Evolutionary conservation across 2,113 vertebrate genomes (phyloP), one percentile per base, ranked within the genome.

Genomic region (Larimichthys crocea): DNA sequence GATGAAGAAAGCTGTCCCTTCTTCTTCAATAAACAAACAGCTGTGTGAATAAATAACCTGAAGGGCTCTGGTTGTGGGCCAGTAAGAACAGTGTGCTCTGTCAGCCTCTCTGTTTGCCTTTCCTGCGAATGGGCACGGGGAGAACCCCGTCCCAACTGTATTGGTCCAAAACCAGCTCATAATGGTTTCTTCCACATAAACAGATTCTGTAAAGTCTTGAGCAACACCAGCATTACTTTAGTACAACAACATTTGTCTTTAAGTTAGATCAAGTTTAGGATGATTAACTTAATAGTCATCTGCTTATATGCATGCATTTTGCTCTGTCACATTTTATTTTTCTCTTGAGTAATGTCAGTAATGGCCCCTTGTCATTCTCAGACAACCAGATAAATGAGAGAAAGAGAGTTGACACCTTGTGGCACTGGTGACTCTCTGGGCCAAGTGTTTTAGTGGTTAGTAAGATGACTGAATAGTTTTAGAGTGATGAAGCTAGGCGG

Each of bases 1-100:
- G 88, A 93, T 86, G 89, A 89, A 88, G 82, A 92, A 93, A 87
- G 83, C 89, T 80, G 80, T 88, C 76, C 82, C 66, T 90, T 92
- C 89, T 87, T 83, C 88, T 80, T 92, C 82, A 88, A 88, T 93
- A 94, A 94, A 94, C 92, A 94, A 93, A 94, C 91, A 88, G 86
- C 79, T 19, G 84, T 91, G 89, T 89, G 92, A 89, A 92, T 94
- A 92, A 94, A 94, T 93, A 92, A 91, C 84, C 89, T 66, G 76
- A 84, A 80, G 84, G 89, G 75, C 79, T 89, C 90, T 90, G 91
- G 92, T 87, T 88, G 84, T 50, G 46, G 72, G 49, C 77, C 87
- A 75, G 74, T 76, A 65, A 84, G 86, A 88, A 88, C 86, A 90
- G 84, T 79, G 65, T 42, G 69, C 80, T 91, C 84, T 89, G 86